phyloP scores from a whole-genome alignment of 2,888 invertebrate genomes.

The Protophormia terraenovae region DNA sequence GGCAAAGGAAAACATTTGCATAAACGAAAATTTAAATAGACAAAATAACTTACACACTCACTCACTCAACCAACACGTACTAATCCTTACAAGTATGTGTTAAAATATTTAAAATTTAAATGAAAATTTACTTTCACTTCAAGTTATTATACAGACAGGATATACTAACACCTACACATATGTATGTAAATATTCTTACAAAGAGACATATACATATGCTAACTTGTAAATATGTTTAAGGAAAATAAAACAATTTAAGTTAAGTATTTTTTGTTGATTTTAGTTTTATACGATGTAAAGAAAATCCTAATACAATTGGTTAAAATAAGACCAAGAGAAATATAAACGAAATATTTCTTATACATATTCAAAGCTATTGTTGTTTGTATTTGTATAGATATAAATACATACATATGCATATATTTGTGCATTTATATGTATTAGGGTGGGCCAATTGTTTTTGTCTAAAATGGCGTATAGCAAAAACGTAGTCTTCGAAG shows the following conservation, averaged over 20 bases:
- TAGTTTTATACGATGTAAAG: neutral
- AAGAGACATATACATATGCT: neutral
- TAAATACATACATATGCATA: neutral
- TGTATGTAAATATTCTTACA: neutral
- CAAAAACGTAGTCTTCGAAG: too few species aligned
- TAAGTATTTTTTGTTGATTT: conserved; percentile 1
- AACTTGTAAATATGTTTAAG: neutral
- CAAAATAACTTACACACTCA: neutral
- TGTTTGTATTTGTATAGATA: neutral
- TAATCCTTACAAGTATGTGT: conserved; percentile 39
- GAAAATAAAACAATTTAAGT: conserved; percentile 20
- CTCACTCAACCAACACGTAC: neutral
- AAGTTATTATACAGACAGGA: conserved; percentile 25
- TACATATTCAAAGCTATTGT: neutral
- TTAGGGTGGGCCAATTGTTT: too few species aligned
- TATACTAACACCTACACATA: conserved; percentile 24
- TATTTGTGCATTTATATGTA: neutral
- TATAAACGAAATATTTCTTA: conserved; percentile 17
- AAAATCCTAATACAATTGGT: conserved; percentile 45
- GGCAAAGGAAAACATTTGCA: conserved; percentile 39
- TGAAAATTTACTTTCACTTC: conserved; percentile 63
- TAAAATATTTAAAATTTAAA: conserved; percentile 52
- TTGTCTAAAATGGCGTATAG: too few species aligned
- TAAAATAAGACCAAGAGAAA: conserved; percentile 5
- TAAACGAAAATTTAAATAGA: conserved; percentile 22